Evolutionary conservation across 2,113 vertebrate genomes (phyloP), one percentile per base, ranked within the genome.

Genomic region (Urocolius indicus): DNA sequence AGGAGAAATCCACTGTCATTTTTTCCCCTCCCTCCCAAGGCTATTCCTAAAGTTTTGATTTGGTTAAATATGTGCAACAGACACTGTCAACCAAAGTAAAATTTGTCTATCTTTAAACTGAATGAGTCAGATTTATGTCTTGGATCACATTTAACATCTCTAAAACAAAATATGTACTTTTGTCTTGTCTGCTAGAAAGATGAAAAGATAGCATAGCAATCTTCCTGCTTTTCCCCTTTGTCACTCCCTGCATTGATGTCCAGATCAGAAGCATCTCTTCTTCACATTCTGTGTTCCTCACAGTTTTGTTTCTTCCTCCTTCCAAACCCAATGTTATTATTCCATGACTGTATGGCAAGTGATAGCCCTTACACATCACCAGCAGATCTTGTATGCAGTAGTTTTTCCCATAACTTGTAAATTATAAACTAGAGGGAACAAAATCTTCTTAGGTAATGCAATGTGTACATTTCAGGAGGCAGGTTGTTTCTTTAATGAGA

Each of bases 291-390:
- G 10, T 52, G 26, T 78, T 81, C 49, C 41, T 78, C 36, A 57
- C 73, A 84, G 77, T n/a, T 78, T 88, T 74, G 30, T 69, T 88
- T 67, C 58, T 72, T 87, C 49, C 15, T 4, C 29, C 78, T 82
- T 71, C 36, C 29, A 69, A 82, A 74, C 6, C 21, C 16, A 66
- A 16, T 16, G 43, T 27, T 41, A 36, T 74, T 88, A 36, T 36
- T 73, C 49, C 45, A 30, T 74, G 45, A 41, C 24, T 63, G 3
- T 48, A 21, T 72, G 26, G 45, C 43, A 87, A 30, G 57, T 26
- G 15, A 54, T 75, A 45, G 3, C 59, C 12, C 17, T 63, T 69
- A 51, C 49, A 61, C 11, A 3, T 52, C 29, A 55, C 21, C 57
- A 88, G 46, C 12, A 73, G 29, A 65, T 92, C 49, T 59, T 84